Evolutionary conservation across 2,888 invertebrate species (phyloP), one percentile per base, ranked within the genome.

Genomic region (Troilus luridus): DNA sequence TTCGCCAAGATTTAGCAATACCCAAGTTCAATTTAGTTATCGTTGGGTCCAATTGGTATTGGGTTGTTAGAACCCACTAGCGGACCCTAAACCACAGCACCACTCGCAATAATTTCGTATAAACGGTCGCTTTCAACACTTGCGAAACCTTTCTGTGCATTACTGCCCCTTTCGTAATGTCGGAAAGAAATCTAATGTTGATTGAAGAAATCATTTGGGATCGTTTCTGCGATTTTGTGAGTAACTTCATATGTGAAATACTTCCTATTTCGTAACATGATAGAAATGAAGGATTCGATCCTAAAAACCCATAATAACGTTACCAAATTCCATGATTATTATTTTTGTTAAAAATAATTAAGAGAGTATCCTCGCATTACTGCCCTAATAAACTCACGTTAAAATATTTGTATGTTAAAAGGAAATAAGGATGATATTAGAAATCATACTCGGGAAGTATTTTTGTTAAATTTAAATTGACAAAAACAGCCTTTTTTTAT

Each of bases 1-100:
- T 54, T 54, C 54, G 3, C 81, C 54, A 81, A 54, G 81, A 81
- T 81, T 81, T 81, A 11, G 81, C 81, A 81, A 81, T 81, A 56
- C n/a, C 56, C n/a, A 12, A 10, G 11, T 56, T 41, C 41, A 41
- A 41, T 41, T 41, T 41, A 2, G 56, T 56, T 56, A n/a, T 85
- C 56, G 85, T 41, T 41, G 41, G 41, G 41, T 19, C 11, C 8
- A 9, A 41, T 77, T 8, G 17, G 17, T 77, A 27, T 27, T 27
- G 72, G 72, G 27, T 27, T 27, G 17, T 27, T 72, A 27, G 24
- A 10, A 12, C 62, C n/a, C 24, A 24, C 64, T 64, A 1, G 21
- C n/a, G 64, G 64, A 64, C 24, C n/a, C 10, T 24, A 64, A 12
- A 14, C 64, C 11, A 64, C 62, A 10, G 10, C 24, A 24, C 24